phyloP scores from a whole-genome alignment of 2,888 invertebrate genomes.

The Biston stratarius region DNA sequence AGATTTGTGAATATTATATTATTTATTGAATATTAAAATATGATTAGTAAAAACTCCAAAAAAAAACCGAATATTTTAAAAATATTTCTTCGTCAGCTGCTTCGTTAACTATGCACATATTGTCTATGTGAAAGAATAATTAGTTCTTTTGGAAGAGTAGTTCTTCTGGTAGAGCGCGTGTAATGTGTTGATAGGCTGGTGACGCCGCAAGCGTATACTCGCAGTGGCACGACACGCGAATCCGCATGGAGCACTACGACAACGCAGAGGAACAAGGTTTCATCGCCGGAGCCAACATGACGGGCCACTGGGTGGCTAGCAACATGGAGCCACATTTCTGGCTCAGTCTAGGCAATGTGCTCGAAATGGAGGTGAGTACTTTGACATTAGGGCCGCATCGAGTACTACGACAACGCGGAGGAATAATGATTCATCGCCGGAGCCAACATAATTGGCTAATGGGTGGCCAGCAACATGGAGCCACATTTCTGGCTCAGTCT shows the following conservation, averaged over 20 bases:
- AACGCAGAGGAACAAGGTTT: slow-evolving; percentile 71
- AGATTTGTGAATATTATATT: too few species aligned
- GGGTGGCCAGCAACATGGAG: slow-evolving; percentile 73
- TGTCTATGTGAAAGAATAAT: too few species aligned
- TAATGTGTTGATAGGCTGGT: slow-evolving; percentile 63
- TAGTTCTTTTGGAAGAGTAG: too few species aligned
- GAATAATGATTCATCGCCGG: slow-evolving; percentile 74
- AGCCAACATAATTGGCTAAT: slow-evolving; percentile 78
- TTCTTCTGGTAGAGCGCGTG: background rate
- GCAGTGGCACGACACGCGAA: slow-evolving; percentile 71
- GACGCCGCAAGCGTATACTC: slow-evolving; percentile 77
- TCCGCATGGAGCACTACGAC: slow-evolving; percentile 64
- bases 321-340: slow-evolving; percentile 73
- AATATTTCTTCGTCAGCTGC: too few species aligned
- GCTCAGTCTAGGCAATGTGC: slow-evolving; percentile 56
- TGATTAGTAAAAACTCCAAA: too few species aligned
- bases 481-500: slow-evolving; percentile 65
- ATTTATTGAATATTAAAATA: too few species aligned
- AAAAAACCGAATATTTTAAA: too few species aligned
- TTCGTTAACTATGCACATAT: too few species aligned
- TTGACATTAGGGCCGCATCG: slow-evolving; percentile 51
- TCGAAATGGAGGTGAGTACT: slow-evolving; percentile 62
- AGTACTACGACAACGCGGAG: slow-evolving; percentile 66
- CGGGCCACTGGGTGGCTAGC: slow-evolving; percentile 73
- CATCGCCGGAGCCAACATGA: slow-evolving; percentile 78